phyloP scores from a whole-genome alignment of 2,888 invertebrate genomes.

The Spatulosminthurus flaviceps region DNA sequence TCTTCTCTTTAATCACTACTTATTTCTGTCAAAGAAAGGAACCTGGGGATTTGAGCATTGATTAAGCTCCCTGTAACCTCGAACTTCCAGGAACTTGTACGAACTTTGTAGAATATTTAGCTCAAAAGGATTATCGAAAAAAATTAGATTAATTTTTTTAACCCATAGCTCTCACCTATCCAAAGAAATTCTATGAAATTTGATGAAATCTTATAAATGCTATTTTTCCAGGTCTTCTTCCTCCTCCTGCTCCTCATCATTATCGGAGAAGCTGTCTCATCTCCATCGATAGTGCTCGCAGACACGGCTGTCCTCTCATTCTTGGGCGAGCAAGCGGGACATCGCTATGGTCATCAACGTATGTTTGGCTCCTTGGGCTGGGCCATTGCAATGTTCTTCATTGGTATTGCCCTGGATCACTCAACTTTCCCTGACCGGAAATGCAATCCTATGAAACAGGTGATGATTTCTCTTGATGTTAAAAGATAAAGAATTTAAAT shows the following conservation, averaged over 20 bases:
- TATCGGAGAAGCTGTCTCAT: conserved; percentile 97
- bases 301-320: conserved; percentile 90
- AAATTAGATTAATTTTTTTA: no score
- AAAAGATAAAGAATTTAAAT: background rate
- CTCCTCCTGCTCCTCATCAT: conserved; percentile 89
- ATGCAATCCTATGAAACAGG: conserved; percentile 55
- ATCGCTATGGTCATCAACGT: conserved; percentile 90
- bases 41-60: no score
- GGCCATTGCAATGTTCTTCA: conserved; percentile 99
- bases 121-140: no score
- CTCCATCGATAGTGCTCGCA: conserved; percentile 92
- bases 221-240: conserved; percentile 84
- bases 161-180: no score
- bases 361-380: conserved; percentile 99
- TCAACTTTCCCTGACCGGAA: conserved; percentile 86
- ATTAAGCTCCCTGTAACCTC: no score
- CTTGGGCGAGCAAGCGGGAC: conserved; percentile 77
- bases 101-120: no score
- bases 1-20: no score
- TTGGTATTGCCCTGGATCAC: conserved; percentile 94
- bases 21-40: no score
- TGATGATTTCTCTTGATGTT: conserved; percentile 37
- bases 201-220: no score
- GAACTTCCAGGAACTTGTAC: no score
- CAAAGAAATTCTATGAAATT: no score